A percentile compares a stretch with the other conserved stretches of the same genome.
These are phyloP conservation scores for Heteractis magnifica DNA, from an alignment of 92 coral and sea anemone species.

Conservation along the genomic window DNA sequence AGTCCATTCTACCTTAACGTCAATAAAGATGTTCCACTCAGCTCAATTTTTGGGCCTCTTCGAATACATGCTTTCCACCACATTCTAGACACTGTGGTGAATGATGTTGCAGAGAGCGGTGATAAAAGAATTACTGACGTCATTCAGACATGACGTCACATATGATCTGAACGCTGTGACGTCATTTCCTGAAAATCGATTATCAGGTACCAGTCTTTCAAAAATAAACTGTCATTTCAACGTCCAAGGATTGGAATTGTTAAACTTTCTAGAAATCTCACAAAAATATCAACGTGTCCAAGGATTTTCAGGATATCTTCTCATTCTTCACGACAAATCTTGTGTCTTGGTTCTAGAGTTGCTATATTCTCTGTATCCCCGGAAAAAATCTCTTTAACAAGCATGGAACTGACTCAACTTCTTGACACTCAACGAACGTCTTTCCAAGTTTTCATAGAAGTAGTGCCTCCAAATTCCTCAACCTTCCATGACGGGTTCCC, in stretches of 20 bases:
- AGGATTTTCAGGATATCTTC: not conserved
- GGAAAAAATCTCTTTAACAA: not conserved
- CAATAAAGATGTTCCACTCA: not conserved
- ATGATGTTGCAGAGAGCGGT: not conserved
- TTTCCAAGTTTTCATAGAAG: not conserved
- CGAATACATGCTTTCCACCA: not conserved
- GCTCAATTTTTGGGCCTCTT: not conserved
- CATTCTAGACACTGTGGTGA: not conserved
- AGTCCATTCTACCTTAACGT: not conserved
- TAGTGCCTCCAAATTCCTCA: not conserved
- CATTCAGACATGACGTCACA: not conserved
- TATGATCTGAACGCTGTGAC: not conserved
- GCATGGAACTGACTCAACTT: not conserved
- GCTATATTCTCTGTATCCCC: not conserved
- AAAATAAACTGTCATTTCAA: not conserved
- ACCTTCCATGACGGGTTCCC: conserved; percentile 59
- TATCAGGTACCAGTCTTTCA: not conserved
- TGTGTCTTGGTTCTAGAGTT: not conserved
- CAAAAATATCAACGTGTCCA: not conserved
- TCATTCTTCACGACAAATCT: not conserved
- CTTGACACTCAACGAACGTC: not conserved
- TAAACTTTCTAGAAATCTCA: too few species aligned
- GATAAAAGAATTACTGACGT: not conserved
- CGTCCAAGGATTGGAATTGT: too few species aligned
- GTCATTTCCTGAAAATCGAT: not conserved